Base-by-base conservation (phyloP, 2,797 vertebrate genomes). In the Muraenolepis orangiensis region DNA sequence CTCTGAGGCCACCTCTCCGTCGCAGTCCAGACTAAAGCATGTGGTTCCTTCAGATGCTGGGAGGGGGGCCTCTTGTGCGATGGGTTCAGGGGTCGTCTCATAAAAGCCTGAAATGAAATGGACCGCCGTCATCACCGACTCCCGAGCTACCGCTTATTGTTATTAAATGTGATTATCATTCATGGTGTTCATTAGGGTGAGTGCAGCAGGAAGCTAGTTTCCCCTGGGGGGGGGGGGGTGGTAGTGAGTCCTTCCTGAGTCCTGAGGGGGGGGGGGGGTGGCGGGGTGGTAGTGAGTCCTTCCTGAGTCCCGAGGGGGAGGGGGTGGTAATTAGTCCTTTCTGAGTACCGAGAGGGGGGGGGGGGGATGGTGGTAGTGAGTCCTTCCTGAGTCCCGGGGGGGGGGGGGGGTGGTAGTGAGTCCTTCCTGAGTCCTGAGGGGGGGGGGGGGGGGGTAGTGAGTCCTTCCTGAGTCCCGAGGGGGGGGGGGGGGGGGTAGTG, bases 161-260 rank as follows among this genome's bases (percentile, higher is more conserved):
- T 85, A 84, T 89, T 87, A 88, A 89, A 86, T 76, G 76, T 87
- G 87, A 91, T 90, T 87, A 91, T 91, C 91, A 91, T 91, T 86
- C 81, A 1, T 40, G 0, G 78, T 79, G 80, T 85, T 91, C 88
- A 90, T 91, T 89, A 91, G 87, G 84, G 82, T 71, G 87, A 88
- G 81, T 87, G 87, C 84, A 82, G 82, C 84, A 87, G 80, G 83
- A 86, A n/a, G n/a, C n/a, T n/a, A n/a, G n/a, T n/a, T n/a, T n/a
- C n/a, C n/a, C n/a, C n/a, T n/a, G n/a, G n/a, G 85, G 89, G 84
- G 87, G 84, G 81, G 73, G 75, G 81, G 79, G 81, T 16, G 82
- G 86, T 86, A 86, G 86, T 90, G 88, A 89, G 13, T 86, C 78
- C 87, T 82, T 74, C 76, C 14, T 30, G 78, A 83, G 87, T 42